Conservation (phyloP, 2,797 vertebrate genomes). For the Urocyon cinereoargenteus region DNA sequence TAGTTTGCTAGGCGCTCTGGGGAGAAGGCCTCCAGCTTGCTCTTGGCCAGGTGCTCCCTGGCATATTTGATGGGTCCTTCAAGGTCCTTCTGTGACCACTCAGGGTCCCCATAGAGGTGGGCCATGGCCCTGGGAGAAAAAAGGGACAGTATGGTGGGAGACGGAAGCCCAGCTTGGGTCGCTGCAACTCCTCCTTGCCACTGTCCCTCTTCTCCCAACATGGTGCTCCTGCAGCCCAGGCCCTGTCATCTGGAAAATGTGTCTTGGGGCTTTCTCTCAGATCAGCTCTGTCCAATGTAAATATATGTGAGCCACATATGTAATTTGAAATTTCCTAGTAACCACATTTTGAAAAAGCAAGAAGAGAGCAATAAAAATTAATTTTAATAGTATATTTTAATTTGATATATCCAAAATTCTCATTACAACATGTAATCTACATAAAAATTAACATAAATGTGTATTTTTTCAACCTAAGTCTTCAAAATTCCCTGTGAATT, state of each 20-base stretch:
- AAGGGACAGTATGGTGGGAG: background rate
- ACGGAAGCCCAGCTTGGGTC: background rate
- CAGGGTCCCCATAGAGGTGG: conserved; percentile 88
- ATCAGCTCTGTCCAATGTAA: background rate
- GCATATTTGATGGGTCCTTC: conserved; percentile 84
- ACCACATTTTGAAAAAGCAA: conserved; percentile 17
- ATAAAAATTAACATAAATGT: background rate
- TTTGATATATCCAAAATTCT: background rate
- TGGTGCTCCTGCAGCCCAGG: background rate
- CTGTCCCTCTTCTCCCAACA: background rate
- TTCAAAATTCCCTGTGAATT: background rate
- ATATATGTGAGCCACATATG: background rate
- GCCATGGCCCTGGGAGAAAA: conserved; percentile 87
- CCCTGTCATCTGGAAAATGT: background rate
- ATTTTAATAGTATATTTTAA: conserved; percentile 23
- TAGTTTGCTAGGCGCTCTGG: conserved; percentile 86
- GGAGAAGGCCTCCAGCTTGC: conserved; percentile 86
- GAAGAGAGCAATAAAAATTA: background rate
- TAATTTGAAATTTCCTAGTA: conserved; percentile 2
- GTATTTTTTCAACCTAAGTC: background rate
- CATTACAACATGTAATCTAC: background rate
- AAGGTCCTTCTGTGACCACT: conserved; percentile 89
- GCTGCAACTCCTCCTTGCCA: background rate
- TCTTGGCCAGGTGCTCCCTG: conserved; percentile 87
- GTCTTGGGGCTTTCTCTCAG: background rate